Evolutionary conservation across 2,113 vertebrate genomes (phyloP).

Genomic region (Pyrgilauda ruficollis): DNA sequence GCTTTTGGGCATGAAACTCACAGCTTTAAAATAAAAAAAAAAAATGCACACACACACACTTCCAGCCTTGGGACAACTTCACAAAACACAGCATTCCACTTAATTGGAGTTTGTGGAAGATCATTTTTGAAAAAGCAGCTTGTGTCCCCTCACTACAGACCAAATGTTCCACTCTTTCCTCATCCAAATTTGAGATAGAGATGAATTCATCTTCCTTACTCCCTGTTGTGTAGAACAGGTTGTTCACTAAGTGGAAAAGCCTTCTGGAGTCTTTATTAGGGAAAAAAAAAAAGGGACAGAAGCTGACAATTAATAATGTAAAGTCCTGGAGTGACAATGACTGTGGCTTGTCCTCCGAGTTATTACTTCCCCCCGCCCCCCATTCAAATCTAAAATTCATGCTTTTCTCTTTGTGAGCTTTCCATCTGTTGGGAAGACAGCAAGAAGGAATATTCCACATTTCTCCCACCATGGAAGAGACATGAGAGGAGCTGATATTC

Average conservation of each 20-base stretch:
- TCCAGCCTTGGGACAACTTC: neutral
- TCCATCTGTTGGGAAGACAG: neutral
- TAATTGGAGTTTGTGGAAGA: neutral
- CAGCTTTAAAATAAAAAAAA: neutral
- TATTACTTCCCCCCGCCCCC: neutral
- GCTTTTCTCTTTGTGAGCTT: neutral
- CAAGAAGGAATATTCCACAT: neutral
- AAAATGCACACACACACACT: neutral
- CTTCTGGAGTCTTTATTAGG: constrained; percentile 32
- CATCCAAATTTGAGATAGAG: neutral
- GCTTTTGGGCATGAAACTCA: neutral
- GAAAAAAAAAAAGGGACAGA: neutral
- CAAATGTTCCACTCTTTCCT: constrained; percentile 23
- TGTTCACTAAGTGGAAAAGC: constrained; percentile 1
- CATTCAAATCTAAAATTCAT: neutral
- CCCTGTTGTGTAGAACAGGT: constrained; percentile 41
- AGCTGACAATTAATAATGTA: constrained; percentile 31
- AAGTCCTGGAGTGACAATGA: neutral
- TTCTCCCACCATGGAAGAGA: neutral
- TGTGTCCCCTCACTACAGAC: neutral
- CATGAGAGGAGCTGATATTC: neutral
- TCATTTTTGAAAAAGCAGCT: neutral
- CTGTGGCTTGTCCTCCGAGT: neutral
- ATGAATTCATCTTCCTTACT: constrained; percentile 40
- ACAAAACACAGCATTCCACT: neutral